Conservation (phyloP, 2,797 vertebrate species). For the Sarcophilus harrisii region DNA sequence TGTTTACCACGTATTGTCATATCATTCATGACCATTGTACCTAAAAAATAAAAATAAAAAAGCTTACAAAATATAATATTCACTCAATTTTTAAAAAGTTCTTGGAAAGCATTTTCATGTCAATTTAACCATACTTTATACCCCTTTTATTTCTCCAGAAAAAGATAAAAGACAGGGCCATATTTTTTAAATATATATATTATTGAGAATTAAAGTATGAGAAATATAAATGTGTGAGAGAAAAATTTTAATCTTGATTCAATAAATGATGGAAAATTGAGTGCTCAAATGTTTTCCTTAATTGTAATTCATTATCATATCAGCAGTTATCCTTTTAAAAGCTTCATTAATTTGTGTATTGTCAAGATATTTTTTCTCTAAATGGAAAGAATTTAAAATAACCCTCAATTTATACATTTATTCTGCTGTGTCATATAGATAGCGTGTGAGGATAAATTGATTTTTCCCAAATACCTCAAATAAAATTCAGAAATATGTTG, state of each 20-base stretch:
- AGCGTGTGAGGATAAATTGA: too few relatives aligned
- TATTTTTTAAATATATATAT: constrained; percentile 23
- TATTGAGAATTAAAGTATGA: constrained; percentile 5
- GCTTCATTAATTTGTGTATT: too few relatives aligned
- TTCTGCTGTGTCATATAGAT: too few relatives aligned
- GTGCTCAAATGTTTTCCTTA: constrained; percentile 22
- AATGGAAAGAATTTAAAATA: too few relatives aligned
- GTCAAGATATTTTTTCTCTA: too few relatives aligned
- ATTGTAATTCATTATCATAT: not conserved
- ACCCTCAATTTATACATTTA: too few relatives aligned
- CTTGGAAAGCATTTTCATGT: not conserved
- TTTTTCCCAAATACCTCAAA: too few relatives aligned
- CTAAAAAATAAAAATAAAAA: not conserved
- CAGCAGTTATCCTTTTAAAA: not conserved
- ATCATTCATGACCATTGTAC: not conserved
- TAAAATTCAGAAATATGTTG: too few relatives aligned
- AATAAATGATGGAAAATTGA: not conserved
- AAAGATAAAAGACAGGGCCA: not conserved
- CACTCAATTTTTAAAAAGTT: not conserved
- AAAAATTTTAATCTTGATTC: constrained; percentile 30
- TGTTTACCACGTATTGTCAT: not conserved
- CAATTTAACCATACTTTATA: not conserved
- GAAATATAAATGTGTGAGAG: not conserved
- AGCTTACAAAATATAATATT: not conserved
- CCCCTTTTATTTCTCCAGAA: too few relatives aligned